Conservation (phyloP, 2,797 vertebrate species). For the Echiichthys vipera region DNA sequence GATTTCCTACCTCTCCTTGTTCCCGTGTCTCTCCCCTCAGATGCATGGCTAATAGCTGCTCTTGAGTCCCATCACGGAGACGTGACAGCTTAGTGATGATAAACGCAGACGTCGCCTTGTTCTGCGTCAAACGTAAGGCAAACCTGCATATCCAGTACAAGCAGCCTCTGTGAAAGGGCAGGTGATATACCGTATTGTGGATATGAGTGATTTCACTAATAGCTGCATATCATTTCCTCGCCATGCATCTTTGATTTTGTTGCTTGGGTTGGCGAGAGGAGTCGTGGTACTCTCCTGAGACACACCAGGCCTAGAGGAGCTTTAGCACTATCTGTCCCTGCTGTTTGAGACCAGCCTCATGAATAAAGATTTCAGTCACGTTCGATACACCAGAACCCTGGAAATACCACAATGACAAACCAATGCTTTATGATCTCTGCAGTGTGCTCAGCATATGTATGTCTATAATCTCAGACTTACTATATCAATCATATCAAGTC, state of each 20-base stretch:
- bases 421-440: constrained; percentile 80
- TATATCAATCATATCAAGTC: constrained; percentile 67
- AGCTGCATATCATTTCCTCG: constrained; percentile 65
- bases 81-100: constrained; percentile 91
- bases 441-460: constrained; percentile 73
- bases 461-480: constrained; percentile 65
- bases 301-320: constrained; percentile 71
- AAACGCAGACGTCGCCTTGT: constrained; percentile 91
- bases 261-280: constrained; percentile 58
- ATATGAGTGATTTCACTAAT: constrained; percentile 70
- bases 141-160: constrained; percentile 69
- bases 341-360: constrained; percentile 79
- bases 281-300: constrained; percentile 73
- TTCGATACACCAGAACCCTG: constrained; percentile 72
- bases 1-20: constrained; percentile 88
- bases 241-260: constrained; percentile 71
- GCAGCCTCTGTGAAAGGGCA: constrained; percentile 58
- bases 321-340: constrained; percentile 78
- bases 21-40: constrained; percentile 84
- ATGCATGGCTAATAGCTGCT: constrained; percentile 93
- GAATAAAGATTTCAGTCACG: constrained; percentile 84
- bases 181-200: constrained; percentile 60
- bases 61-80: constrained; percentile 90
- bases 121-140: constrained; percentile 86
- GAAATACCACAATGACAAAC: constrained; percentile 81